Conservation (phyloP, 2,113 vertebrate species). For the Grallaria varia region DNA sequence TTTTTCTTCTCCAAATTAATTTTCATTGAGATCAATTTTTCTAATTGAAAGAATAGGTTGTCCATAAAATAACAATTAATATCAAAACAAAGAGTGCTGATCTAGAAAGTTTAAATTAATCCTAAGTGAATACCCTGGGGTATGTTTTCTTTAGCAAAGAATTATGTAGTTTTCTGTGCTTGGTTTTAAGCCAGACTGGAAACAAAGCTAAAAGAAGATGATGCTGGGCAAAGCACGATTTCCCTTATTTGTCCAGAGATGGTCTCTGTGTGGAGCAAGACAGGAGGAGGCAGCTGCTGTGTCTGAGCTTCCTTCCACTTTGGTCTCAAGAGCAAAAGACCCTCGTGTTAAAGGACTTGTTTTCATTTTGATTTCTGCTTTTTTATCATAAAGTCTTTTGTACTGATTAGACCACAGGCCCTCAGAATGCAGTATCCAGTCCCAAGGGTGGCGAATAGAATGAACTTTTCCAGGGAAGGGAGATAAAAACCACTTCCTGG, state of each 20-base stretch:
- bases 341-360: background rate
- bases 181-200: background rate
- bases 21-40: background rate
- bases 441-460: background rate
- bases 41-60: background rate
- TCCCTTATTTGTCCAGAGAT: background rate
- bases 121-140: background rate
- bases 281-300: background rate
- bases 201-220: background rate
- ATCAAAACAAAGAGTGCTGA: background rate
- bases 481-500: background rate
- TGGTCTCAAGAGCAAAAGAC: background rate
- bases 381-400: background rate
- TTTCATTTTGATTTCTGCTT: background rate
- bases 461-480: background rate
- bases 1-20: background rate
- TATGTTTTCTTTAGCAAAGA: background rate
- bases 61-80: background rate
- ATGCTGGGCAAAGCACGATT: background rate
- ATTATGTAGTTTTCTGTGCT: background rate
- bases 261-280: background rate
- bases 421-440: background rate
- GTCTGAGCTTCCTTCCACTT: background rate
- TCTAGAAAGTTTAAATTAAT: background rate
- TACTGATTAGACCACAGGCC: background rate